Evolutionary conservation across 2,888 invertebrate genomes (phyloP).

Genomic region (Agonum fuliginosum): DNA sequence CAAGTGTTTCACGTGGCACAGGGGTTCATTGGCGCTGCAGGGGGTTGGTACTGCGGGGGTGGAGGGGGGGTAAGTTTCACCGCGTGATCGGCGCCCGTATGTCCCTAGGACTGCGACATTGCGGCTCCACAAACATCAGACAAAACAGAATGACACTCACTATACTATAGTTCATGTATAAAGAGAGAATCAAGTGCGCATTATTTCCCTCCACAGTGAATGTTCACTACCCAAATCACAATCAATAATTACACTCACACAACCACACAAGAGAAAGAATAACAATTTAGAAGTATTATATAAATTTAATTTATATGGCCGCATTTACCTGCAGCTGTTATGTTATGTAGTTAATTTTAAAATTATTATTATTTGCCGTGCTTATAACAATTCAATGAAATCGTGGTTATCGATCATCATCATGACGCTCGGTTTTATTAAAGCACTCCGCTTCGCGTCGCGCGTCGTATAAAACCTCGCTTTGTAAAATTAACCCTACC

Average conservation of each 20-base stretch:
- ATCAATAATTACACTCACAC: not conserved
- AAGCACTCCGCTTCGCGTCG: too few relatives aligned
- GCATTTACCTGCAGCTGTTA: not conserved
- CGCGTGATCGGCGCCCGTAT: constrained; percentile 17
- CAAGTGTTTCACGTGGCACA: not conserved
- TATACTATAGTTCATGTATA: too few relatives aligned
- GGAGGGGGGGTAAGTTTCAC: not conserved
- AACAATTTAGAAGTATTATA: too few relatives aligned
- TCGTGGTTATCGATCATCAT: too few relatives aligned
- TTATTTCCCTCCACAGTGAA: too few relatives aligned
- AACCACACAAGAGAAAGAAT: not conserved
- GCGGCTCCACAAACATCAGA: constrained; percentile 15
- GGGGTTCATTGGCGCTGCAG: not conserved
- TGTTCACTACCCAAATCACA: too few relatives aligned
- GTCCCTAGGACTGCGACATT: not conserved
- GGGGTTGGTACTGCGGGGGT: not conserved
- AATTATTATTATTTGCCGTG: too few relatives aligned
- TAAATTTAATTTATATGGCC: not conserved
- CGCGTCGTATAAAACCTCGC: too few relatives aligned
- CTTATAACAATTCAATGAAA: too few relatives aligned
- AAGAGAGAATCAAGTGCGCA: not conserved
- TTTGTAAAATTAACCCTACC: too few relatives aligned
- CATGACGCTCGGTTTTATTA: too few relatives aligned
- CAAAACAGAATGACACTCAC: too few relatives aligned
- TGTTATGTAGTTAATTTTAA: not conserved